Base-by-base conservation (phyloP, 2,113 vertebrate species). In the Australoheros scitulus region DNA sequence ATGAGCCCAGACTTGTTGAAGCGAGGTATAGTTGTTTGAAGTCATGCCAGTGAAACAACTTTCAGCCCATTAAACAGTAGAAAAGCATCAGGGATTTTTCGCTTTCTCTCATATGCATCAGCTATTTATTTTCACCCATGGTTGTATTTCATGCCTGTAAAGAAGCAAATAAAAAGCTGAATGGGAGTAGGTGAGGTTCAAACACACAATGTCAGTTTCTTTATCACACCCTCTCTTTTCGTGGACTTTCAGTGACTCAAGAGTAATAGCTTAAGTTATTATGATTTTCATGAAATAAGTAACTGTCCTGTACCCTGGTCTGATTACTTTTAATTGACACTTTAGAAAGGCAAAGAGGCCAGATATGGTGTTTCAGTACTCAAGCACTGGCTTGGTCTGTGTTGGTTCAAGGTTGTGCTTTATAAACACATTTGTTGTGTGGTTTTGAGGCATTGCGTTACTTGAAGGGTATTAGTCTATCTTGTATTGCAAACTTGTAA, bases 1-100 rank as follows among this genome's bases (percentile, higher is more conserved):
- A 43, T 61, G 65, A 79, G 63, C 72, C 75, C 72, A 60, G 87
- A 85, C 91, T 86, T 92, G 90, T 93, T 85, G 57, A 58, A 81
- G 84, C 80, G 4, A 79, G 80, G 80, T 78, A 1, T 32, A n/a
- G 79, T 55, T 76, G 89, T 93, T 93, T 94, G 92, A 94, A 92
- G 89, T 90, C 18, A 8, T 83, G 91, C 88, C 91, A 91, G 77
- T 77, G 24, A 86, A 90, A 58, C 82, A 83, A 91, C 78, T 75
- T 61, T 79, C 87, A 92, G 79, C 76, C 72, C 70, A 57, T 90
- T 86, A 91, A 91, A 90, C 63, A 22, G 47, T 61, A 58, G 64
- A 32, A 79, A 81, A 81, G 70, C 79, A 80, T 29, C 14, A 80
- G 75, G 83, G 90, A 85, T 89, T 89, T 34, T 88, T 87, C 56